Conservation (phyloP, 2,113 vertebrate genomes). For the Cichladusa arquata region DNA sequence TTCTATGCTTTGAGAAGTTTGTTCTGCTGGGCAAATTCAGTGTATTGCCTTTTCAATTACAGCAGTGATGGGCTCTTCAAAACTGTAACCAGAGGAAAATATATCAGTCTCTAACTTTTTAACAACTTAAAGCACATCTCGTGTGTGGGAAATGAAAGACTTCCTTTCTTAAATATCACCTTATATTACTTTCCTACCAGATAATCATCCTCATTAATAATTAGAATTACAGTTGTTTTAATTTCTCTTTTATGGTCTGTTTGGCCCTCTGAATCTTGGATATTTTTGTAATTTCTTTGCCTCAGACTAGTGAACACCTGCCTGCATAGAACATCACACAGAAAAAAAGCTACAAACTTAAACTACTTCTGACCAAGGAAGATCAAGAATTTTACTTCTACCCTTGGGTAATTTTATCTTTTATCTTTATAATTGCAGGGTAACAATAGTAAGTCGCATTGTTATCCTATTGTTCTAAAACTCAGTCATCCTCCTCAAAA, state of each 20-base stretch:
- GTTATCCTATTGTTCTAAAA: neutral
- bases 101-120: neutral
- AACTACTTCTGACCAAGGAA: neutral
- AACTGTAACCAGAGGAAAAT: neutral
- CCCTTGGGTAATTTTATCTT: neutral
- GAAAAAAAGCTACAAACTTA: neutral
- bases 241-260: neutral
- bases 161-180: neutral
- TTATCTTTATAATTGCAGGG: neutral
- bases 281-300: neutral
- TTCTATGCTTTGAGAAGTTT: neutral
- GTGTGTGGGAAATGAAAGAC: neutral
- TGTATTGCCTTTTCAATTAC: neutral
- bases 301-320: neutral
- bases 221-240: neutral
- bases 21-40: neutral
- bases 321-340: neutral
- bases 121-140: neutral
- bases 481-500: neutral
- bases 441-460: accelerated
- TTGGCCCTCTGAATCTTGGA: neutral
- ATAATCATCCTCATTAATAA: neutral
- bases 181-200: neutral
- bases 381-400: neutral
- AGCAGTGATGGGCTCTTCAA: neutral